phyloP scores from a whole-genome alignment of 53 echinoderm and acorn worm species.

The Echinarachnius parma region DNA sequence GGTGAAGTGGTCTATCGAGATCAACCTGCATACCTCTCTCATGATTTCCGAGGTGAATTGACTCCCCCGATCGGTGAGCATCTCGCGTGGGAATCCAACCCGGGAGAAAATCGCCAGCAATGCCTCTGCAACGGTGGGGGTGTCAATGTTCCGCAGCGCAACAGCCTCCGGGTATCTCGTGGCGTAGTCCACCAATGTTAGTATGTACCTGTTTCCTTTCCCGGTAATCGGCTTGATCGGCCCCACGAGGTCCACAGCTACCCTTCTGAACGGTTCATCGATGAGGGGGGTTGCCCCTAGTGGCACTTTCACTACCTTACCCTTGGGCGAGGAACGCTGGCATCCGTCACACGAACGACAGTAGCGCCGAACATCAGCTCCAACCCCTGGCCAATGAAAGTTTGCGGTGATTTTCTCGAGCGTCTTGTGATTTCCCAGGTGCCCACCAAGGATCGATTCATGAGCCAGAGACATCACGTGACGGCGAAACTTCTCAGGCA shows the following conservation, averaged over 20 bases:
- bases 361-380: too few relatives aligned
- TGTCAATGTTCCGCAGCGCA: conserved; percentile 27
- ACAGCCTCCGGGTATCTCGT: conserved; percentile 45
- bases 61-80: conserved; percentile 30
- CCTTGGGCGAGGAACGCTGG: too few relatives aligned
- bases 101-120: conserved; percentile 26
- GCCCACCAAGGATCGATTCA: too few relatives aligned
- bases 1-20: conserved; percentile 25
- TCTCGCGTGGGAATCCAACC: conserved; percentile 15
- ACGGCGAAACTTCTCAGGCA: too few relatives aligned
- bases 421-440: too few relatives aligned
- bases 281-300: conserved; percentile 30
- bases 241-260: conserved; percentile 39
- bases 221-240: conserved; percentile 20
- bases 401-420: too few relatives aligned
- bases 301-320: conserved; percentile 28
- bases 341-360: too few relatives aligned
- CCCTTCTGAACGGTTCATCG: conserved; percentile 28
- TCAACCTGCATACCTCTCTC: too few relatives aligned
- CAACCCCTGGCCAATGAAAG: too few relatives aligned
- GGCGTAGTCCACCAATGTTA: conserved; percentile 30
- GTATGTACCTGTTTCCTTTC: conserved; percentile 12
- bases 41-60: too few relatives aligned
- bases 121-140: conserved; percentile 42
- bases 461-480: too few relatives aligned